Evolutionary conservation across 1,140 invertebrate species (phyloP), one percentile per base, ranked within the genome.

Genomic region (Dreissena rostriformis): DNA sequence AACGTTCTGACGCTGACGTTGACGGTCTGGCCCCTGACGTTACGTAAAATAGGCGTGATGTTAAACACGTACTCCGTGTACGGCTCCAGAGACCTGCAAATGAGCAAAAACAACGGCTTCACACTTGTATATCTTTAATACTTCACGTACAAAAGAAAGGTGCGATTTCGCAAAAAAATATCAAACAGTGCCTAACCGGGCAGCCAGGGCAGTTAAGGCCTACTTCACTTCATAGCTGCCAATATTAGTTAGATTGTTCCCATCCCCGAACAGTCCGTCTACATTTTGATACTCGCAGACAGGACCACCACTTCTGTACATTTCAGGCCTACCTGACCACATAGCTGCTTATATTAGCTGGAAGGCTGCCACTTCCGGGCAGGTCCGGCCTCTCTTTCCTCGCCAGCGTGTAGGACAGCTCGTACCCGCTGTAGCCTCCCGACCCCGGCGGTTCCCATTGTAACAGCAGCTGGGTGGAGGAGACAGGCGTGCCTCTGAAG

Each of bases 1-100:
- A 73, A 55, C 49, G 79, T 82, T n/a, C n/a, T 17, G 10, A 82
- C 70, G 17, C 61, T 74, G 6, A 61, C 65, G 57, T 82, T 74
- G 19, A 53, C 55, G 7, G 79, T 51, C 0, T 66, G 70, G 39
- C 79, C 79, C 11, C 51, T 26, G 5, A 82, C 53, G 39, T 72
- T 22, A 14, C 72, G 71, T 55, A 82, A 57, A 53, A 39, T 73
- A 11, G 79, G 79, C 29, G 79, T 82, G 22, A 82, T 82, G 17
- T 51, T 51, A n/a, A 82, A 82, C 26, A 73, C 26, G 67, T 82
- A 82, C 29, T 67, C 79, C 15, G 79, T 82, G 24, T 66, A 66
- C 24, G 79, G 70, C 49, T 67, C 29, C 11, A 82, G 55, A 67
- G 79, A 82, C 24, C 79, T 82, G 39, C 22, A 71, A 71, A 55